Conservation (phyloP, 1,140 invertebrate species). For the Lepeophtheirus salmonis region DNA sequence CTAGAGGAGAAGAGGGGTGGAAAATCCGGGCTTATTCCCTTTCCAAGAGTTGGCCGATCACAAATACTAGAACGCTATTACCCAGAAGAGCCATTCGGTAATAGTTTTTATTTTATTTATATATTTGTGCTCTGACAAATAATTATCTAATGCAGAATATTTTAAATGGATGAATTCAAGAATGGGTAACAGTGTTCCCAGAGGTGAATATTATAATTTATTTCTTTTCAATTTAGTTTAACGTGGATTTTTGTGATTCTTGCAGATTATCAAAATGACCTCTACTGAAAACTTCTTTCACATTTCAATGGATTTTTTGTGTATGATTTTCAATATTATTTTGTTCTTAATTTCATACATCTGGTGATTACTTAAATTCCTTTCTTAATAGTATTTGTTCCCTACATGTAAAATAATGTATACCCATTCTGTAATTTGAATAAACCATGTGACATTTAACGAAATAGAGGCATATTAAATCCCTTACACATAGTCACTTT, state of each 20-base stretch:
- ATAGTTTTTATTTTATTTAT: not conserved
- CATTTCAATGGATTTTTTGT: not conserved
- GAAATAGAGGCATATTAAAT: too few relatives aligned
- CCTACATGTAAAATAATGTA: too few relatives aligned
- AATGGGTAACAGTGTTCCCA: not conserved
- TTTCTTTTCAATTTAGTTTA: not conserved
- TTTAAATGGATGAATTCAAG: not conserved
- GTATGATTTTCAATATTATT: not conserved
- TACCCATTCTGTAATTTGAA: too few relatives aligned
- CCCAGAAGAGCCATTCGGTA: not conserved
- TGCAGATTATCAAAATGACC: not conserved
- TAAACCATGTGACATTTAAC: not conserved
- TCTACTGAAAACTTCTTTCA: not conserved
- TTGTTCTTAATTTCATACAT: not conserved
- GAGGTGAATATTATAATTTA: not conserved
- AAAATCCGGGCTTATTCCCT: not conserved
- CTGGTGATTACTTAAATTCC: not conserved
- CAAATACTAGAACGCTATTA: not conserved
- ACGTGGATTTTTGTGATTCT: not conserved
- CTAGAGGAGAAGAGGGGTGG: not conserved
- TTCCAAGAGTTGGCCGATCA: not conserved
- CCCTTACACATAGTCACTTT: too few relatives aligned
- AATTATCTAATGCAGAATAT: not conserved
- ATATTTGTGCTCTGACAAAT: not conserved
- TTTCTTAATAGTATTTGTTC: not conserved